Evolutionary conservation across 2,113 vertebrate genomes (phyloP).

Genomic region (Oxygymnocypris stewartii): DNA sequence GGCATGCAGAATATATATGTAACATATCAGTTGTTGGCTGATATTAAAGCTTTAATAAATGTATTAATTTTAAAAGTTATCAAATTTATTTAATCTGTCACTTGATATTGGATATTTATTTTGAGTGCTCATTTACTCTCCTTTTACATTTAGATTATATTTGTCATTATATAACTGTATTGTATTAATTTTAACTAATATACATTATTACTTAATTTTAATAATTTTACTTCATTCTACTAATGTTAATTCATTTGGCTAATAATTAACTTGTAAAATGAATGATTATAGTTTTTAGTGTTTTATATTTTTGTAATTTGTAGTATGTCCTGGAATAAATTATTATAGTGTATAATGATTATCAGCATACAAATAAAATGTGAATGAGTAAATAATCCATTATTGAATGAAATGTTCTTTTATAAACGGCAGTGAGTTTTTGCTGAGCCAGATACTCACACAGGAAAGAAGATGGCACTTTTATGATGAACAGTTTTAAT

Average conservation of each 20-base stretch:
- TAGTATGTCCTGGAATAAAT: not conserved
- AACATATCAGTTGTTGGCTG: not conserved
- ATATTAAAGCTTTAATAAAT: not conserved
- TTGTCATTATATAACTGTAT: not conserved
- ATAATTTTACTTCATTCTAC: too few relatives aligned
- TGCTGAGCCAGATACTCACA: not conserved
- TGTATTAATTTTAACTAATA: too few relatives aligned
- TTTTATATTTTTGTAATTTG: not conserved
- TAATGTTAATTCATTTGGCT: too few relatives aligned
- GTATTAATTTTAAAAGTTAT: too few relatives aligned
- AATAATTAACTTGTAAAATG: not conserved
- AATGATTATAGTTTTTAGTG: not conserved
- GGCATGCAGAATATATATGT: not conserved
- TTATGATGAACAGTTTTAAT: constrained; percentile 37
- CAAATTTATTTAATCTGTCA: not conserved
- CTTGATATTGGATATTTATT: not conserved
- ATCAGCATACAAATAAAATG: not conserved
- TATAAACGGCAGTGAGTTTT: not conserved
- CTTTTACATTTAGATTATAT: not conserved
- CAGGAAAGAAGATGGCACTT: not conserved
- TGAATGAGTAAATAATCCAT: not conserved
- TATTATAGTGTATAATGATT: not conserved
- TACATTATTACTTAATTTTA: too few relatives aligned
- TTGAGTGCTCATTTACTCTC: not conserved
- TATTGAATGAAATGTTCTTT: not conserved